These are phyloP conservation scores for Leptodactylus fallax DNA, from an alignment of 2,797 vertebrate species.

Conservation along the genomic window DNA sequence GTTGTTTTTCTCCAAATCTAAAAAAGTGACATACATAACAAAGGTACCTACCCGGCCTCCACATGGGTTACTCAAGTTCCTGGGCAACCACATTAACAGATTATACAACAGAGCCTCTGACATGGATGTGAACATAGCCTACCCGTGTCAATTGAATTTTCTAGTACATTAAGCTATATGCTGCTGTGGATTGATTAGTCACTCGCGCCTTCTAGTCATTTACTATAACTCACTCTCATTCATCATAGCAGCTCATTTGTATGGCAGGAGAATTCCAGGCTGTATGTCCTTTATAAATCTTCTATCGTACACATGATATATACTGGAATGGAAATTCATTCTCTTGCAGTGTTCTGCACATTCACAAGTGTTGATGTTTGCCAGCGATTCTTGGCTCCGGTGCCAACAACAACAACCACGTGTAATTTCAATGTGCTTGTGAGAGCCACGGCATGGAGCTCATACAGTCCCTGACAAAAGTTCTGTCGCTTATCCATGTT, in stretches of 20 bases:
- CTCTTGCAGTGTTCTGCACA: not conserved
- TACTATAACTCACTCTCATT: not conserved
- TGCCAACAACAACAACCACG: constrained; percentile 10
- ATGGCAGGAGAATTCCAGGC: not conserved
- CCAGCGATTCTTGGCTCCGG: constrained; percentile 7
- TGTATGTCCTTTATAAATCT: not conserved
- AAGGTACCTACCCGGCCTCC: too few relatives aligned
- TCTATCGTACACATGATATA: not conserved
- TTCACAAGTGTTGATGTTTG: not conserved
- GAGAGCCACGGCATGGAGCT: not conserved
- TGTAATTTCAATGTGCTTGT: not conserved
- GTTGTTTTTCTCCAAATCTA: too few relatives aligned
- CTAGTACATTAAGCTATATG: not conserved
- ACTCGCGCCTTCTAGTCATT: not conserved
- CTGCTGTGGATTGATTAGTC: not conserved
- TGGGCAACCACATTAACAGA: too few relatives aligned
- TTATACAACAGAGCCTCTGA: too few relatives aligned
- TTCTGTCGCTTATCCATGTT: too few relatives aligned
- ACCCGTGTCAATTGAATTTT: too few relatives aligned
- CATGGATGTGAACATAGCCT: too few relatives aligned
- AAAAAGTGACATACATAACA: too few relatives aligned
- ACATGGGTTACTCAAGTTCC: too few relatives aligned
- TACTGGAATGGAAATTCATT: constrained; percentile 4
- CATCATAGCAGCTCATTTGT: not conserved
- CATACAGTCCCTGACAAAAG: too few relatives aligned